These are phyloP conservation scores for Ardeotis arabs DNA, from an alignment of 2,113 vertebrate species.

Conservation along the genomic window DNA sequence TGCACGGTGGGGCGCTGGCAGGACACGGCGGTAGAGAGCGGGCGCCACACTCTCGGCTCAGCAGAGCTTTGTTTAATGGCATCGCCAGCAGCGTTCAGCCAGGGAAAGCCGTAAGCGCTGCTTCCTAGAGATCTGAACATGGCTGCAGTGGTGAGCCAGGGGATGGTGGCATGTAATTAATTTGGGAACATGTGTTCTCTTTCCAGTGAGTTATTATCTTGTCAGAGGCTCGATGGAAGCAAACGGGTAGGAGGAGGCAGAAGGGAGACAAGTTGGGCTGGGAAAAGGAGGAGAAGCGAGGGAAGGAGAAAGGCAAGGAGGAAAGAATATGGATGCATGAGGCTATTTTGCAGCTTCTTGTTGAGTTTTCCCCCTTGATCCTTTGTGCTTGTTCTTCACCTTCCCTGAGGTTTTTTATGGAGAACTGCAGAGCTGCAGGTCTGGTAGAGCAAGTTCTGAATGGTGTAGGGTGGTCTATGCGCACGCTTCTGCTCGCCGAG, in stretches of 20 bases:
- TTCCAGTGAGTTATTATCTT: slow-evolving; percentile 47
- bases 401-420: not conserved
- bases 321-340: not conserved
- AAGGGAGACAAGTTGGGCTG: not conserved
- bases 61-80: not conserved
- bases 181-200: not conserved
- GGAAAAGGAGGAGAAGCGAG: not conserved
- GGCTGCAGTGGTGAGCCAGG: not conserved
- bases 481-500: accelerated
- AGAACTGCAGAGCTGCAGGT: not conserved
- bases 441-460: not conserved
- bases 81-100: accelerated
- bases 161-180: not conserved
- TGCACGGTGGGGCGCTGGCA: not conserved
- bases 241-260: not conserved
- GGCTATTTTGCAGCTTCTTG: not conserved
- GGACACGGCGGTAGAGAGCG: not conserved
- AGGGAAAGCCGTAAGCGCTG: not conserved
- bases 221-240: not conserved
- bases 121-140: not conserved
- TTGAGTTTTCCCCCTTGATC: not conserved
- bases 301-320: not conserved
- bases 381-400: not conserved
- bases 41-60: not conserved
- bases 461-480: accelerated